Conservation (phyloP, 2,797 vertebrate species). For the Microchirus variegatus region DNA sequence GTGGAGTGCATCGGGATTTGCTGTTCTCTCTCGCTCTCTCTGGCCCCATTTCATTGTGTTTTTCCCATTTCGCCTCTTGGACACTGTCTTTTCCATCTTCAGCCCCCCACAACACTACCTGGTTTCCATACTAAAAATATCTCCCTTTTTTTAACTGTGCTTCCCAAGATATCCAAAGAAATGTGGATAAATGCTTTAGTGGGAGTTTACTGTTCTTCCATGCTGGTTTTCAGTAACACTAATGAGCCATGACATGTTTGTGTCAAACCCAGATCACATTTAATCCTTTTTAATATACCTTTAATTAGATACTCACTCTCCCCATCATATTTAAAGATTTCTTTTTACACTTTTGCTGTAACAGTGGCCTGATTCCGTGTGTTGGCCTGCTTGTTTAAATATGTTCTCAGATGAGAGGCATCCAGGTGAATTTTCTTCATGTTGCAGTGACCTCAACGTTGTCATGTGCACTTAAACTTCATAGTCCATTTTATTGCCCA, state of each 20-base stretch:
- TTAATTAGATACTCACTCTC: slow-evolving; percentile 57
- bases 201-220: slow-evolving; percentile 53
- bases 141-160: slow-evolving; percentile 34
- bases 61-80: slow-evolving; percentile 30
- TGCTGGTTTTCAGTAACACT: slow-evolving; percentile 48
- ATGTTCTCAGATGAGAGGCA: background rate
- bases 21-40: slow-evolving; percentile 4
- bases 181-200: slow-evolving; percentile 49
- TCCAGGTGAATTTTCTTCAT: slow-evolving; percentile 1
- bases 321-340: background rate
- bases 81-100: slow-evolving; percentile 26
- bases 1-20: slow-evolving; percentile 19
- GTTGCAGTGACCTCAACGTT: too few relatives aligned
- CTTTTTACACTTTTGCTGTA: background rate
- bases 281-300: slow-evolving; percentile 68
- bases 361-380: slow-evolving; percentile 6
- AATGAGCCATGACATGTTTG: slow-evolving; percentile 45
- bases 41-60: slow-evolving; percentile 18
- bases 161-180: slow-evolving; percentile 54
- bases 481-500: too few relatives aligned
- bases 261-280: slow-evolving; percentile 32
- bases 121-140: slow-evolving; percentile 31
- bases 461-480: too few relatives aligned
- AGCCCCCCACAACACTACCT: slow-evolving; percentile 9
- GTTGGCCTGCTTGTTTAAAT: background rate